Percentiles rank a stretch among this genome's conserved stretches.
Evolutionary conservation across 1,140 invertebrate species (phyloP).

Genomic region (Lineus longissimus): DNA sequence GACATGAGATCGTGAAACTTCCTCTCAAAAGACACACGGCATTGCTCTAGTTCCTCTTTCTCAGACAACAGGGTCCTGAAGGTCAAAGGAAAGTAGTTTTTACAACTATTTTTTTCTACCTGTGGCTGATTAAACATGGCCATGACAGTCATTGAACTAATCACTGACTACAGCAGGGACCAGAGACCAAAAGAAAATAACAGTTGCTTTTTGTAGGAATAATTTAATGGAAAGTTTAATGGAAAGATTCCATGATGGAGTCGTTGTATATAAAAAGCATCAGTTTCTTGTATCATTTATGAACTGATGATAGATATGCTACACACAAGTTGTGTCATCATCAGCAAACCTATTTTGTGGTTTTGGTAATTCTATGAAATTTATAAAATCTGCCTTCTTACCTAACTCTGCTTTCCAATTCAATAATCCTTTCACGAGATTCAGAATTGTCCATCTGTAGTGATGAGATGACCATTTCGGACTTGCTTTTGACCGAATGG

Average conservation of each 20-base stretch:
- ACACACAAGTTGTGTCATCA: neutral
- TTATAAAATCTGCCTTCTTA: conserved; percentile 14
- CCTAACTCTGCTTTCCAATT: conserved; percentile 47
- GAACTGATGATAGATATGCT: neutral
- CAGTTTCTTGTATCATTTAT: neutral
- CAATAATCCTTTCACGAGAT: conserved; percentile 40
- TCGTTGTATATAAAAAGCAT: too few species aligned
- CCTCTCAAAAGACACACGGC: conserved; percentile 24
- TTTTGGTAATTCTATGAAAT: neutral
- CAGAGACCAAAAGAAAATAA: too few species aligned
- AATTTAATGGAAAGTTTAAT: too few species aligned
- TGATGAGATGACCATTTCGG: conserved; percentile 43
- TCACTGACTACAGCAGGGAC: too few species aligned
- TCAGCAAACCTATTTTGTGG: too few species aligned
- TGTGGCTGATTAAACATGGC: too few species aligned
- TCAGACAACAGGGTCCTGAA: conserved; percentile 46
- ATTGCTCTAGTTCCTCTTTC: conserved; percentile 37
- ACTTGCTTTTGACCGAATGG: conserved; percentile 41
- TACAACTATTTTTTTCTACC: too few species aligned
- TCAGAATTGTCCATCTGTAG: conserved; percentile 46
- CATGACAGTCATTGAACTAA: too few species aligned
- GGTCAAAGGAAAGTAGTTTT: conserved; percentile 7
- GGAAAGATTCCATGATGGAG: too few species aligned
- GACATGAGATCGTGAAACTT: conserved; percentile 33
- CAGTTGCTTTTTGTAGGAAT: too few species aligned